A percentile compares a stretch with the other conserved stretches of the same genome.
phyloP scores from a whole-genome alignment of 2,797 vertebrate species.

The Coregonus ussuriensis region DNA sequence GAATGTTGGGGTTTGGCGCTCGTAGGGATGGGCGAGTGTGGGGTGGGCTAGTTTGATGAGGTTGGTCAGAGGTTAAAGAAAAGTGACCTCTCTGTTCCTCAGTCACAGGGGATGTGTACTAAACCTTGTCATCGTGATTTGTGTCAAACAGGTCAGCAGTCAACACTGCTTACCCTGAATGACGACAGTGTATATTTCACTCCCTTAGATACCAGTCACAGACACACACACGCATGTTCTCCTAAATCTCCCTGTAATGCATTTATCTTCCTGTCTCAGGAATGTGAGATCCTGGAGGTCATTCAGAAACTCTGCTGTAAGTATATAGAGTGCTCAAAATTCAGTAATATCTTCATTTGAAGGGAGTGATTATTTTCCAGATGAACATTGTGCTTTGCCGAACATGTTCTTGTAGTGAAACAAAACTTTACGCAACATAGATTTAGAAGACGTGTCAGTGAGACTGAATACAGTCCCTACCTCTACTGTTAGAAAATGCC shows the following conservation, averaged over 20 bases:
- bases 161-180: too few species aligned
- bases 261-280: conserved; percentile 4
- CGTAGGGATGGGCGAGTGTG: too few species aligned
- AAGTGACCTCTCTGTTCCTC: too few species aligned
- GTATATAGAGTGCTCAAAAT: neutral
- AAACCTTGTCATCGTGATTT: too few species aligned
- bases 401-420: neutral
- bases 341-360: neutral
- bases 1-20: too few species aligned
- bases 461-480: neutral
- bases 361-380: neutral
- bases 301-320: conserved; percentile 7
- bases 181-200: too few species aligned
- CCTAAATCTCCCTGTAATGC: neutral
- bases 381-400: neutral
- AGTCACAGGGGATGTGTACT: too few species aligned
- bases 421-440: neutral
- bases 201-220: too few species aligned
- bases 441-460: neutral
- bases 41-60: too few species aligned
- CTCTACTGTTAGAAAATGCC: neutral
- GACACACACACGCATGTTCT: neutral
- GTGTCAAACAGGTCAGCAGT: too few species aligned
- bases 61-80: too few species aligned
- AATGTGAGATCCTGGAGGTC: conserved; percentile 1